A percentile compares a stretch with the other conserved stretches of the same genome.
These are phyloP conservation scores for Gortyna flavago DNA, from an alignment of 2,888 invertebrate species.

Conservation along the genomic window DNA sequence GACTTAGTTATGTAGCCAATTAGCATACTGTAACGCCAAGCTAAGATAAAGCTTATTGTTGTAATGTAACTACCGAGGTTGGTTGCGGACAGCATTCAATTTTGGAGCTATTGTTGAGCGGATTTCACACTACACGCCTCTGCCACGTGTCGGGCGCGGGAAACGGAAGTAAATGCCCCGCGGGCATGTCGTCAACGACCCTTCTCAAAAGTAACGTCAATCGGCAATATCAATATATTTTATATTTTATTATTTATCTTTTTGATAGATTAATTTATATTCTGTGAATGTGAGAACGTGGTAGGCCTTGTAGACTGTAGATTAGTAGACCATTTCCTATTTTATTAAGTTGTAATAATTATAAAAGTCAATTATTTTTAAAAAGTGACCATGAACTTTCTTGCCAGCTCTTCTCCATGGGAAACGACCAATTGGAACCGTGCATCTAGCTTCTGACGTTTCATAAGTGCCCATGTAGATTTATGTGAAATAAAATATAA, in stretches of 20 bases:
- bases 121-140: not conserved
- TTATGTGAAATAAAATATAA: no score
- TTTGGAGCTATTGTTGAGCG: not conserved
- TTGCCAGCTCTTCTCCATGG: not conserved
- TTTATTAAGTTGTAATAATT: no score
- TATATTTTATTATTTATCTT: no score
- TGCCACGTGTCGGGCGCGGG: not conserved
- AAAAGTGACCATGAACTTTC: not conserved
- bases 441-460: not conserved
- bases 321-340: no score
- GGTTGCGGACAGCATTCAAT: not conserved
- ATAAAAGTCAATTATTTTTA: no score
- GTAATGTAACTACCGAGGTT: not conserved
- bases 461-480: no score
- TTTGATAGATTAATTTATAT: not conserved
- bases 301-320: no score
- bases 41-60: constrained; percentile 2
- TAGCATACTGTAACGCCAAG: not conserved
- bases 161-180: not conserved
- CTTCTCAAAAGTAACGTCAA: not conserved
- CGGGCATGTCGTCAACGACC: not conserved
- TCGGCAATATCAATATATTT: not conserved
- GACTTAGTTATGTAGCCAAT: not conserved
- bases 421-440: not conserved
- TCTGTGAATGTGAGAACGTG: no score